A percentile compares a stretch with the other conserved stretches of the same genome.
Evolutionary conservation across 2,797 vertebrate genomes (phyloP).

Genomic region (Rhynchotus rufescens): DNA sequence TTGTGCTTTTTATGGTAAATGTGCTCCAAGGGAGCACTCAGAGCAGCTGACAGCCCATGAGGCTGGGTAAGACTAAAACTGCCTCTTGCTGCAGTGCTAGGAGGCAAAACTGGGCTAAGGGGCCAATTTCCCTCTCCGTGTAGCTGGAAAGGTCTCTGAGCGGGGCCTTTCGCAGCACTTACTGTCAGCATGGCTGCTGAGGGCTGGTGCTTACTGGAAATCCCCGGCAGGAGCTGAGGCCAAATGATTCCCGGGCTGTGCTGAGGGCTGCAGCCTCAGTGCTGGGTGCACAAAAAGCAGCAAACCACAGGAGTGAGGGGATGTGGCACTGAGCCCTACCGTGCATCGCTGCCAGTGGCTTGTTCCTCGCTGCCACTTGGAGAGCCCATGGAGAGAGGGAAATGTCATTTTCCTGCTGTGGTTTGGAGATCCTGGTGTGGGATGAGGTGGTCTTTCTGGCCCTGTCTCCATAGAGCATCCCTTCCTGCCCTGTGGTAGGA

Average conservation of each 20-base stretch:
- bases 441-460: not conserved
- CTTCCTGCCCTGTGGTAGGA: not conserved
- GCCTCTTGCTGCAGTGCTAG: not conserved
- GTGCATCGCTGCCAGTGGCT: not conserved
- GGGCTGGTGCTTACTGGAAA: constrained; percentile 29
- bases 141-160: not conserved
- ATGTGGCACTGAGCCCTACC: not conserved
- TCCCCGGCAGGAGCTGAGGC: not conserved
- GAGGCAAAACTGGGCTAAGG: not conserved
- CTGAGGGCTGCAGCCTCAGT: constrained; percentile 9
- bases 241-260: not conserved
- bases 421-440: not conserved
- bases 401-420: not conserved
- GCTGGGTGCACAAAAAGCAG: constrained; percentile 2
- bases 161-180: not conserved
- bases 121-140: not conserved
- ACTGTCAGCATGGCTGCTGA: not conserved
- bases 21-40: not conserved
- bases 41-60: not conserved
- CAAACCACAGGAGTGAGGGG: not conserved
- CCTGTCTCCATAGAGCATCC: not conserved
- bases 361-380: not conserved
- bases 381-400: not conserved
- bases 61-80: not conserved
- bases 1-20: constrained; percentile 52